These are phyloP conservation scores for Endomychus coccineus DNA, from an alignment of 2,888 invertebrate species.

Conservation along the genomic window DNA sequence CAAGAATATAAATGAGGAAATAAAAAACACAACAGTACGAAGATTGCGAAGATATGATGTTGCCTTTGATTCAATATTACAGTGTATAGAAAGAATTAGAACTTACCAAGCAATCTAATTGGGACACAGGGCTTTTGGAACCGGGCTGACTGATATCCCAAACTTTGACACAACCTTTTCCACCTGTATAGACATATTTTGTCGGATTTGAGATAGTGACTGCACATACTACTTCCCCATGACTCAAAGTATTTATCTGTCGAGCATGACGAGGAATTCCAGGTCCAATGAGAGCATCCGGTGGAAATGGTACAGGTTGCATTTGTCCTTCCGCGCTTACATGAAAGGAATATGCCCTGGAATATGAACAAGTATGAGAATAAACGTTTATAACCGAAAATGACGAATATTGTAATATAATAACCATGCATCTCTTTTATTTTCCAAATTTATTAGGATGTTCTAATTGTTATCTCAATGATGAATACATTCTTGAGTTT, in stretches of 20 bases:
- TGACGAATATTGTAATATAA: no score
- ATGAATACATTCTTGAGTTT: no score
- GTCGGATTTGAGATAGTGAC: constrained; percentile 86
- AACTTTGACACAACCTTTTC: constrained; percentile 91
- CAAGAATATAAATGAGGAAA: no score
- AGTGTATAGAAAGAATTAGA: no score
- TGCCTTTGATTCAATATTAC: no score
- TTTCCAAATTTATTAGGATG: no score
- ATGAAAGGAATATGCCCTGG: constrained; percentile 88
- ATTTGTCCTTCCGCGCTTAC: constrained; percentile 81
- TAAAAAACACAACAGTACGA: no score
- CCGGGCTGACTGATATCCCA: constrained; percentile 72
- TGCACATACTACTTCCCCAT: constrained; percentile 96
- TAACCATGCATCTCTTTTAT: no score
- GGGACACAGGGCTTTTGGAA: constrained; percentile 71
- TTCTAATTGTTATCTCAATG: no score
- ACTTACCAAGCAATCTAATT: constrained; percentile 74
- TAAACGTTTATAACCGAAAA: no score
- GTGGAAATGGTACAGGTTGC: constrained; percentile 90
- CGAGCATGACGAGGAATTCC: constrained; percentile 89
- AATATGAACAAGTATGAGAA: constrained; percentile 26
- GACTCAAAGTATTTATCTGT: constrained; percentile 82
- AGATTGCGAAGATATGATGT: no score
- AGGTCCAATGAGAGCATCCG: constrained; percentile 86
- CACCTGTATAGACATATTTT: constrained; percentile 94